These are phyloP conservation scores for Lasioglossum calceatum DNA, from an alignment of 2,888 invertebrate species.

Conservation along the genomic window DNA sequence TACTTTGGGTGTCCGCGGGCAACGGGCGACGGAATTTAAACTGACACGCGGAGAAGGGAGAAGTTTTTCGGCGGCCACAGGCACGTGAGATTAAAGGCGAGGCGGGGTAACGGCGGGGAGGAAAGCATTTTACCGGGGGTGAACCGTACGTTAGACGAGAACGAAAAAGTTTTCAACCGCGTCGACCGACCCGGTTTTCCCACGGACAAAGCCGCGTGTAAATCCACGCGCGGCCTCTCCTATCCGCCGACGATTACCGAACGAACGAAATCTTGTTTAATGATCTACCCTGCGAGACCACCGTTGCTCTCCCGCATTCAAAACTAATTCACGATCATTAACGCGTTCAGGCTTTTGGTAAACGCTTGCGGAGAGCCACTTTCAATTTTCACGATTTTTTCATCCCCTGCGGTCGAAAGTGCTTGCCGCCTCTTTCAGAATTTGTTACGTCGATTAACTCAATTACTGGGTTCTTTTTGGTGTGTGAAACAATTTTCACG, in stretches of 20 bases:
- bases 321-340: background rate
- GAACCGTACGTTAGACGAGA: constrained; percentile 36
- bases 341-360: background rate
- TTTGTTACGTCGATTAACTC: too few relatives aligned
- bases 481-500: too few relatives aligned
- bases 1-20: background rate
- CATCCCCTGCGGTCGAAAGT: too few relatives aligned
- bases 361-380: too few relatives aligned
- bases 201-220: constrained; percentile 16
- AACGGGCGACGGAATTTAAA: constrained; percentile 23
- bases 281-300: background rate
- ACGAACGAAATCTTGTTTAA: constrained; percentile 10
- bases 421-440: too few relatives aligned
- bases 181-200: constrained; percentile 17
- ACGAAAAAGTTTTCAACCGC: constrained; percentile 37
- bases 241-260: constrained; percentile 21
- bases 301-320: background rate
- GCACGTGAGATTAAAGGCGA: constrained; percentile 54
- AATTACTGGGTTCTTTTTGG: too few relatives aligned
- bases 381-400: background rate
- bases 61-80: constrained; percentile 40
- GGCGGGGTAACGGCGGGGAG: background rate
- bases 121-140: constrained; percentile 29
- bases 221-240: constrained; percentile 27
- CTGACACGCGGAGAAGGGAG: background rate